These are phyloP conservation scores for Platycnemis pennipes DNA, from an alignment of 2,888 invertebrate genomes.

Conservation along the genomic window DNA sequence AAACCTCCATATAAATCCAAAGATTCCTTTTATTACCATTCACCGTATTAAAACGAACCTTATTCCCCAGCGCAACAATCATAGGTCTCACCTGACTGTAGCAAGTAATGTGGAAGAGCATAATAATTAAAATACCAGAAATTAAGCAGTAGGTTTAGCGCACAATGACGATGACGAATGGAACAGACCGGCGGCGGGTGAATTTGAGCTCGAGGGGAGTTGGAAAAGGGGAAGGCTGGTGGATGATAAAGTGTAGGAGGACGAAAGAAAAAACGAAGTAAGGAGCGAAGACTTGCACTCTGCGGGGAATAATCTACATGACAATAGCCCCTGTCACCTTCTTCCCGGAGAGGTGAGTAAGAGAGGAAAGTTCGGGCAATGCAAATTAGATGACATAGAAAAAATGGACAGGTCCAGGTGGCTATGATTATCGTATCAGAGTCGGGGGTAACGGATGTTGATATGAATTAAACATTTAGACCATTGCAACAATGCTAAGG, in stretches of 20 bases:
- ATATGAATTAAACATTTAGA: no score
- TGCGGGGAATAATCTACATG: slow-evolving; percentile 39
- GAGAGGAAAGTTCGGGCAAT: neutral
- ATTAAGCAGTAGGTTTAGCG: neutral
- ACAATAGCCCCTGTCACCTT: slow-evolving; percentile 42
- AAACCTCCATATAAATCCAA: no score
- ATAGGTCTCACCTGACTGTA: neutral
- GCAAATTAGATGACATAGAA: neutral
- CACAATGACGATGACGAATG: neutral
- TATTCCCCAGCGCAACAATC: no score
- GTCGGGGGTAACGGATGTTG: no score
- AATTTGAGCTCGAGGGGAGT: neutral
- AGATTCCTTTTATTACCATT: neutral
- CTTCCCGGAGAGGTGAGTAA: neutral
- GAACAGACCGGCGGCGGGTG: neutral
- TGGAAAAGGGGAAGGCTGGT: neutral
- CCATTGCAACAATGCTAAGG: no score
- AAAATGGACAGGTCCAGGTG: neutral
- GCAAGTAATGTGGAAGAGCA: neutral
- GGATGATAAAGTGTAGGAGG: neutral
- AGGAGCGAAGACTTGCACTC: neutral
- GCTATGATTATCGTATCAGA: neutral
- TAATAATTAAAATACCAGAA: slow-evolving; percentile 1
- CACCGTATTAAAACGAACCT: no score
- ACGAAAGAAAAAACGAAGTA: neutral